Base-by-base conservation (phyloP, 1,140 invertebrate species). In the Drosophila malerkotliana region DNA sequence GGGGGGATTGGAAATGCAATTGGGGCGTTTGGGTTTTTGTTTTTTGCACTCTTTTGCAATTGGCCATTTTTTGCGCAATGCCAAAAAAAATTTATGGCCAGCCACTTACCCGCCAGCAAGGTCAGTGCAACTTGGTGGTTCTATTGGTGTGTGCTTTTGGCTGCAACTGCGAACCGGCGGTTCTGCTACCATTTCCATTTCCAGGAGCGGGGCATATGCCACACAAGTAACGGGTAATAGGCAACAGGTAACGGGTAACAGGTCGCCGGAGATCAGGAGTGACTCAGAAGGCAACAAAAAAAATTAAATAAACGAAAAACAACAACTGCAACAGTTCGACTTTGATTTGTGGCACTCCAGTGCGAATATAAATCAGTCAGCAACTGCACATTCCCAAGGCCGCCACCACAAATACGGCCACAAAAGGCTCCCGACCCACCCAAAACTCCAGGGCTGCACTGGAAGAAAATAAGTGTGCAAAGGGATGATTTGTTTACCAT, bases 301-400 rank as follows among this genome's bases (percentile, higher is more conserved):
- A 5, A 26, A 26, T 5, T 5, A 26, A 26, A 26, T 5, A 26
- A 26, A 4, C 6, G 0, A 26, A 26, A 26, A 26, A 26, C 26
- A 26, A 26, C 26, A 26, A 28, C 26, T 6, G 26, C 26, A 28
- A 28, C 59, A 55, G 47, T 44, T 72, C 79, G 77, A 72, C 82
- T 87, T 88, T 87, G 83, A 87, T 87, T 87, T 87, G 78, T 87
- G 56, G 82, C 48, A 69, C 60, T 30, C 44, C 48, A 47, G 54
- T 41, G 55, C 52, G 67, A 34, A 51, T 48, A 85, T 84, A 84
- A 84, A 84, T 79, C 76, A 77, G 67, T 28, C 52, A 45, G 34
- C 77, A 84, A 84, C 61, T 83, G 72, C 57, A 72, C 49, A 59
- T 76, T 83, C 77, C 80, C 80, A 83, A 84, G 80, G 80, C 80